Conservation (phyloP, 2,113 vertebrate genomes). For the Amphilophus citrinellus region DNA sequence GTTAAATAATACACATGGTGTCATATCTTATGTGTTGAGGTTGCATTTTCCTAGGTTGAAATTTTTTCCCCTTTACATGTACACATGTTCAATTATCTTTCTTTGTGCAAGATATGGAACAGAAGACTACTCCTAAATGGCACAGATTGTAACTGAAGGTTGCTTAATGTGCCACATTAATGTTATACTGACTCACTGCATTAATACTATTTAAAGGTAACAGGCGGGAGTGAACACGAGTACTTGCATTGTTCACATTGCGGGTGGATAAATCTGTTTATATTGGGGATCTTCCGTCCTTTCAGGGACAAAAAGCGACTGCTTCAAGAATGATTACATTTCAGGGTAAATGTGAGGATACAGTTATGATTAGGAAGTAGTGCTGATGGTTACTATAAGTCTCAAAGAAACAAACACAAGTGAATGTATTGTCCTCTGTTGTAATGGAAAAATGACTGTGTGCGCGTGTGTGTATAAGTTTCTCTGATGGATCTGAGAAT, state of each 20-base stretch:
- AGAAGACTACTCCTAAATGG: neutral
- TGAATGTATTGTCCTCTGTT: neutral
- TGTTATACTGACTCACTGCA: neutral
- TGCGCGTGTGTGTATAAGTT: slow-evolving; percentile 21
- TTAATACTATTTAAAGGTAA: neutral
- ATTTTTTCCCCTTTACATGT: no score
- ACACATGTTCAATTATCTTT: no score
- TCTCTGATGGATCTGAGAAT: slow-evolving; percentile 46
- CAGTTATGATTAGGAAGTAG: neutral
- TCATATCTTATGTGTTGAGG: neutral
- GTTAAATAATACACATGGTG: neutral
- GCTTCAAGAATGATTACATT: neutral
- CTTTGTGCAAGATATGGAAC: neutral
- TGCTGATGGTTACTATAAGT: neutral
- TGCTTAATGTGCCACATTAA: neutral
- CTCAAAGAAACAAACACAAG: neutral
- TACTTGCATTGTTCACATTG: neutral
- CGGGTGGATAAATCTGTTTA: neutral
- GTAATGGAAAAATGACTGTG: neutral
- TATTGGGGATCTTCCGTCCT: neutral
- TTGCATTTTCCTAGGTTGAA: neutral
- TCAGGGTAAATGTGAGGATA: neutral
- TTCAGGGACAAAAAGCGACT: no score
- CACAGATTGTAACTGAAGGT: neutral
- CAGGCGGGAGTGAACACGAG: neutral